Percentiles rank a stretch among this genome's conserved stretches.
Conservation (phyloP, 2,888 invertebrate genomes). For the Aphodius granarius region DNA sequence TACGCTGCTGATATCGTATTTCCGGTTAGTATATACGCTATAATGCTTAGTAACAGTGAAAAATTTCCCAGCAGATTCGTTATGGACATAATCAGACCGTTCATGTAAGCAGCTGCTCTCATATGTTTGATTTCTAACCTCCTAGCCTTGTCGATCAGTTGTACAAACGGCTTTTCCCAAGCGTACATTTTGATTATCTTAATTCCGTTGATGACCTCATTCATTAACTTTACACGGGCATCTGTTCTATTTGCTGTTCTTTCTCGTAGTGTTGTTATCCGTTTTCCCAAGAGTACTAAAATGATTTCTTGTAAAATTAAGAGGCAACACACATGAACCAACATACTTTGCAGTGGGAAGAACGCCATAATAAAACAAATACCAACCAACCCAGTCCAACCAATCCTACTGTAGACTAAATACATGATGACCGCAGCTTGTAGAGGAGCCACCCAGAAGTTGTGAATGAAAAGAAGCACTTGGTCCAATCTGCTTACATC, state of each 20-base stretch:
- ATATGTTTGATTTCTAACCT: constrained; percentile 63
- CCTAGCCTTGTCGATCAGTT: constrained; percentile 70
- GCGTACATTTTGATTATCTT: constrained; percentile 91
- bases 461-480: constrained; percentile 85
- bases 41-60: constrained; percentile 69
- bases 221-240: constrained; percentile 86
- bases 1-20: constrained; percentile 67
- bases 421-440: constrained; percentile 61
- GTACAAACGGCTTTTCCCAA: constrained; percentile 82
- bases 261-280: constrained; percentile 68
- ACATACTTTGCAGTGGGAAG: constrained; percentile 51
- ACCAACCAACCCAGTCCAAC: constrained; percentile 53
- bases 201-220: constrained; percentile 83
- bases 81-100: constrained; percentile 59
- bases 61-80: constrained; percentile 71
- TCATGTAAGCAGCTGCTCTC: constrained; percentile 56
- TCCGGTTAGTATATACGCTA: constrained; percentile 63
- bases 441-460: constrained; percentile 71
- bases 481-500: constrained; percentile 82
- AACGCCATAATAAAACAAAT: constrained; percentile 51
- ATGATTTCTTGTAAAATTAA: not conserved
- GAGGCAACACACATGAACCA: constrained; percentile 6
- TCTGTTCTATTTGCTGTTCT: constrained; percentile 83
- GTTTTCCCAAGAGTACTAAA: constrained; percentile 73
- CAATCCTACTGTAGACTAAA: constrained; percentile 56